phyloP scores from a whole-genome alignment of 2,888 invertebrate species.

The Aspidiotus rigidus region DNA sequence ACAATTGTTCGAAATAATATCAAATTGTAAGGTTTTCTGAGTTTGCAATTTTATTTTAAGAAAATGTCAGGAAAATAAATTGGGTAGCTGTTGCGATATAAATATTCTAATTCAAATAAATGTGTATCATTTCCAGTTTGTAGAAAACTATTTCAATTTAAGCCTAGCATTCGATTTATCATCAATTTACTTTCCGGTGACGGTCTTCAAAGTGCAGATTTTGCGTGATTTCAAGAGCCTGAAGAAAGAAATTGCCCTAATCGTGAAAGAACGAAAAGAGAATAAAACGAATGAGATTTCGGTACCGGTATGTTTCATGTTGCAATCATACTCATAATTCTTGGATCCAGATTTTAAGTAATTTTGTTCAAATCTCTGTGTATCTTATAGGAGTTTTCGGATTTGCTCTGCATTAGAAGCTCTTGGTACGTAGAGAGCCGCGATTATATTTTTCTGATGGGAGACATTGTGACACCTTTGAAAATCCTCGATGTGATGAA shows the following conservation, averaged over 20 bases:
- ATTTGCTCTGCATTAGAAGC: slow-evolving; percentile 40
- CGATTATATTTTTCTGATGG: slow-evolving; percentile 40
- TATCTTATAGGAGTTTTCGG: slow-evolving; percentile 37
- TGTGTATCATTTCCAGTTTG: slow-evolving; percentile 45
- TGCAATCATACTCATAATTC: neutral
- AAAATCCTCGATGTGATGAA: slow-evolving; percentile 42
- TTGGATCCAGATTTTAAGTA: neutral
- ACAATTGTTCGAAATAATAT: too few relatives aligned
- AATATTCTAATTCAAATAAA: neutral
- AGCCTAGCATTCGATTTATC: slow-evolving; percentile 53
- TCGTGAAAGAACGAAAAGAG: slow-evolving; percentile 41
- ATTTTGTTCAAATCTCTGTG: neutral
- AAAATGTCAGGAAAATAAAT: too few relatives aligned
- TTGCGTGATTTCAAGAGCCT: slow-evolving; percentile 59
- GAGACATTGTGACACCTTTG: slow-evolving; percentile 43
- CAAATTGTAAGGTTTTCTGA: too few relatives aligned
- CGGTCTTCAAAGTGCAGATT: slow-evolving; percentile 55
- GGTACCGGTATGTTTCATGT: neutral
- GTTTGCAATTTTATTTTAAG: too few relatives aligned
- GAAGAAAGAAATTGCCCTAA: slow-evolving; percentile 47
- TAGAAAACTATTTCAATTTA: slow-evolving; percentile 56
- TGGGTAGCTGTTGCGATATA: too few relatives aligned
- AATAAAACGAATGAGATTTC: neutral
- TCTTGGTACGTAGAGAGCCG: slow-evolving; percentile 42
- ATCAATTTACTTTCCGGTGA: slow-evolving; percentile 55